Conservation (phyloP, 2,888 invertebrate species). For the Acrobasis consociella region DNA sequence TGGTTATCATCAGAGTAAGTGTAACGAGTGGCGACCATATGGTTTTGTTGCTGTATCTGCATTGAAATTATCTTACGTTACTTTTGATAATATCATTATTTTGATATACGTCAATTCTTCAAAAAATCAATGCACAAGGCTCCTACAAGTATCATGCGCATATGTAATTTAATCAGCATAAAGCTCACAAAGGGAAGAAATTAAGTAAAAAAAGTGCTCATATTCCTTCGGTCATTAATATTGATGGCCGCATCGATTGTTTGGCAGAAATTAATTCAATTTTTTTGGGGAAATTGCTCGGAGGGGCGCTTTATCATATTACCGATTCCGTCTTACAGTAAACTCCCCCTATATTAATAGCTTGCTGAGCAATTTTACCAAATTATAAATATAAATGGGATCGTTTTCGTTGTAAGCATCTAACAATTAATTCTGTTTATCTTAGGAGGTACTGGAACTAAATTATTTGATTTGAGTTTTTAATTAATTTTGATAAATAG, state of each 20-base stretch:
- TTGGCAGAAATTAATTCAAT: constrained; percentile 73
- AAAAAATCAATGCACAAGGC: neutral
- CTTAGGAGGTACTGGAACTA: constrained; percentile 13
- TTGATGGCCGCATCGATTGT: constrained; percentile 64
- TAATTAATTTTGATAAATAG: neutral
- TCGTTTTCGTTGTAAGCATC: constrained; percentile 38
- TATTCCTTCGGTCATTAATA: constrained; percentile 54
- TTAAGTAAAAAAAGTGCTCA: constrained; percentile 40
- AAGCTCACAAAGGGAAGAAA: constrained; percentile 2
- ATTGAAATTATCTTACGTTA: no score
- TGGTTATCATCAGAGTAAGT: no score
- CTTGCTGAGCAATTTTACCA: constrained; percentile 56
- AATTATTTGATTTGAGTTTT: neutral
- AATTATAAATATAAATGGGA: constrained; percentile 59
- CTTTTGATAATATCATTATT: no score
- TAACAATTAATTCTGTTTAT: constrained; percentile 43
- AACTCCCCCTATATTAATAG: constrained; percentile 66
- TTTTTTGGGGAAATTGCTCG: constrained; percentile 62
- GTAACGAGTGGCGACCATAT: no score
- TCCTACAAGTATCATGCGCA: constrained; percentile 2
- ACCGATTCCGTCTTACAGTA: constrained; percentile 65
- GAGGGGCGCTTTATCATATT: constrained; percentile 69
- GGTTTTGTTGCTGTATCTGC: no score
- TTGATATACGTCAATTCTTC: no score
- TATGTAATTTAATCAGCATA: constrained; percentile 18